Percentiles rank a stretch among this genome's conserved stretches.
Conservation (phyloP, 1,140 invertebrate genomes). For the Diuraphis noxia region DNA sequence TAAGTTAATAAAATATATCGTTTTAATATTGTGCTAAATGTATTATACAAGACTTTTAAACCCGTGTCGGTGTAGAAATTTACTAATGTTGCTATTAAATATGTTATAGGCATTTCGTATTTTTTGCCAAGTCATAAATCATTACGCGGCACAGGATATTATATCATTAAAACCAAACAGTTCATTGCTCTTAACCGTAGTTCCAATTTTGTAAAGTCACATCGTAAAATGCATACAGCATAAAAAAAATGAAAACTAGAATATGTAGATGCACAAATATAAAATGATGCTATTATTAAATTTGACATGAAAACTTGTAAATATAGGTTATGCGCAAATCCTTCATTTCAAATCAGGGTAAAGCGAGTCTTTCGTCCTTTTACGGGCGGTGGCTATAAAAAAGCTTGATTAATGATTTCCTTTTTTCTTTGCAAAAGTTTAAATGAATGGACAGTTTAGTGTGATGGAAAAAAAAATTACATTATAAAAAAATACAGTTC, state of each 20-base stretch:
- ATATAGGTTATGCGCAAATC: neutral
- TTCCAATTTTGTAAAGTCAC: neutral
- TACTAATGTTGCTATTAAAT: neutral
- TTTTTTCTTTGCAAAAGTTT: conserved; percentile 18
- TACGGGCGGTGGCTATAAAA: neutral
- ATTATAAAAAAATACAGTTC: neutral
- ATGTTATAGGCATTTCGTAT: conserved; percentile 20
- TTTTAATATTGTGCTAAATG: neutral
- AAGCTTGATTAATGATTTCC: conserved; percentile 41
- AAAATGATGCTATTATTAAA: conserved; percentile 45
- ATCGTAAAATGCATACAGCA: neutral
- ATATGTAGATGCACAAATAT: neutral
- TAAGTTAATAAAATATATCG: neutral
- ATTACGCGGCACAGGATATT: neutral
- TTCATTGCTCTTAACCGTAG: conserved; percentile 36
- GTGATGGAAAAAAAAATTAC: neutral
- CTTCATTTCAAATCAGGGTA: conserved; percentile 1
- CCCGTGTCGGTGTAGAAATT: neutral
- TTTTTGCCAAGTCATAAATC: conserved; percentile 52
- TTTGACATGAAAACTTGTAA: conserved; percentile 41
- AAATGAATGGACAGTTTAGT: conserved; percentile 34
- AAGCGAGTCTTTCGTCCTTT: conserved; percentile 6
- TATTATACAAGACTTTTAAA: neutral
- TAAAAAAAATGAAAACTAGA: neutral
- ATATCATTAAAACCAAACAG: conserved; percentile 35